Evolutionary conservation across 1,140 invertebrate genomes (phyloP).

Genomic region (Tribolium madens): DNA sequence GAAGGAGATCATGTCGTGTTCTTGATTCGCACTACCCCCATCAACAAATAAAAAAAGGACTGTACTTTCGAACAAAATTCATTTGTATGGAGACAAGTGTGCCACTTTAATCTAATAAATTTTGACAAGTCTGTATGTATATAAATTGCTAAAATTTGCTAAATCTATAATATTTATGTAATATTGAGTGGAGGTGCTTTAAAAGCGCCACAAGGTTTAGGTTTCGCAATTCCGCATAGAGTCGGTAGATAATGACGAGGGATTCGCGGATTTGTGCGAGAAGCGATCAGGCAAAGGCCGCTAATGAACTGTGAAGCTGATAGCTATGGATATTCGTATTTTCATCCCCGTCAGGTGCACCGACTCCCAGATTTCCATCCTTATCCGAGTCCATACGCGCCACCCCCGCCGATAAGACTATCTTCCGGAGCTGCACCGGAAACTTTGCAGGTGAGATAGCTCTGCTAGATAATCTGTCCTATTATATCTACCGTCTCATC

Average conservation of each 20-base stretch:
- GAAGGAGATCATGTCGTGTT: too few relatives aligned
- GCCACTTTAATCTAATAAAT: too few relatives aligned
- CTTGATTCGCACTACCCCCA: too few relatives aligned
- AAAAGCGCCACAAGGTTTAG: conserved; percentile 4
- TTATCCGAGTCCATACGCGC: conserved; percentile 42
- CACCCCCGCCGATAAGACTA: neutral
- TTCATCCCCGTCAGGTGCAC: conserved; percentile 46
- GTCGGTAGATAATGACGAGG: conserved; percentile 42
- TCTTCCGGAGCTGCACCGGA: conserved; percentile 25
- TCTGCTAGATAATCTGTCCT: conserved; percentile 26
- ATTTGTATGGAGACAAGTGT: too few relatives aligned
- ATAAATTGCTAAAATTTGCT: conserved; percentile 9
- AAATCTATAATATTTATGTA: conserved; percentile 25
- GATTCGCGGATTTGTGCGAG: conserved; percentile 46
- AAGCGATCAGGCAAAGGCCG: conserved; percentile 42
- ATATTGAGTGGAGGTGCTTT: conserved; percentile 13
- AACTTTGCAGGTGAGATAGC: conserved; percentile 37
- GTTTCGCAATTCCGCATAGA: conserved; percentile 33
- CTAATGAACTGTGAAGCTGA: conserved; percentile 47
- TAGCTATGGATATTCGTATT: conserved; percentile 46
- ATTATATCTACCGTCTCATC: conserved; percentile 32
- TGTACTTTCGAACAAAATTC: too few relatives aligned
- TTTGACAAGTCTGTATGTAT: conserved; percentile 4
- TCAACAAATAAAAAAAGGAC: too few relatives aligned
- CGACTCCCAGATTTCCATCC: conserved; percentile 33